These are phyloP conservation scores for Pogonocherus hispidulus DNA, from an alignment of 2,888 invertebrate genomes.

Conservation along the genomic window DNA sequence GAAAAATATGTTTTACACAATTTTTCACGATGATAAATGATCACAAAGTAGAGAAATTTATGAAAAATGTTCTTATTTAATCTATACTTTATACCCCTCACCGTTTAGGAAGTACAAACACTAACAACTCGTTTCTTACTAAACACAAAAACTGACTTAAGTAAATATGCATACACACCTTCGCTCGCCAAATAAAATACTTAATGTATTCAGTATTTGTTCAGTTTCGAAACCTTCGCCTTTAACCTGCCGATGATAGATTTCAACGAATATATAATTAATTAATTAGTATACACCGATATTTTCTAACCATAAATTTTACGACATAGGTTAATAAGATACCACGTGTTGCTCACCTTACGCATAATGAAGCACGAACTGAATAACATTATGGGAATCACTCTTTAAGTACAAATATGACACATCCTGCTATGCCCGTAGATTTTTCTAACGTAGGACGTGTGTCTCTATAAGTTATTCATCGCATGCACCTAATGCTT, in stretches of 20 bases:
- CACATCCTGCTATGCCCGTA: slow-evolving; percentile 12
- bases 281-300: background rate
- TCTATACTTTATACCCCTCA: too few relatives aligned
- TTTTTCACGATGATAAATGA: too few relatives aligned
- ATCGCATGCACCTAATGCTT: slow-evolving; percentile 10
- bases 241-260: background rate
- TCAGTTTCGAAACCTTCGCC: slow-evolving; percentile 2
- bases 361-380: slow-evolving; percentile 38
- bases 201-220: background rate
- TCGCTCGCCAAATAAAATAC: background rate
- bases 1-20: too few relatives aligned
- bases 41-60: too few relatives aligned
- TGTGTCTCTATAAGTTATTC: slow-evolving; percentile 12
- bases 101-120: too few relatives aligned
- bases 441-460: slow-evolving; percentile 12
- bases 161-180: background rate
- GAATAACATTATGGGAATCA: slow-evolving; percentile 36
- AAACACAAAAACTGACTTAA: too few relatives aligned
- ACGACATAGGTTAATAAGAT: slow-evolving; percentile 23
- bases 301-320: slow-evolving; percentile 12
- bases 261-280: slow-evolving; percentile 4
- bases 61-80: too few relatives aligned
- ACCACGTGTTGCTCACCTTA: slow-evolving; percentile 23
- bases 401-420: slow-evolving; percentile 18
- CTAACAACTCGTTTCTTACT: too few relatives aligned